phyloP scores from a whole-genome alignment of 2,113 vertebrate species.

The Gulo gulo region DNA sequence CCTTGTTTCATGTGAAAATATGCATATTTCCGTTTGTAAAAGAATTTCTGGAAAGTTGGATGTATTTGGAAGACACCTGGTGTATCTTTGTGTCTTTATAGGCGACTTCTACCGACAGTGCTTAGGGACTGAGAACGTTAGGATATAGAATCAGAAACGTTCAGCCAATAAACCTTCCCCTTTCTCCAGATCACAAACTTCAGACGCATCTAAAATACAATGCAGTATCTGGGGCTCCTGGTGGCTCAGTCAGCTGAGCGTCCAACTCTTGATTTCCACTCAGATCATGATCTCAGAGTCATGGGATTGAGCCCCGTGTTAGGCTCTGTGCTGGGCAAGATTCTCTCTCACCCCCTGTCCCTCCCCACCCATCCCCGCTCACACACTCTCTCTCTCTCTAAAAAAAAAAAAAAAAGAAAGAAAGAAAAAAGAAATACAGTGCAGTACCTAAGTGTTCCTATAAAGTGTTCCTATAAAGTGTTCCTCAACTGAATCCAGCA shows the following conservation, averaged over 20 bases:
- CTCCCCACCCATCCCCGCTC: neutral
- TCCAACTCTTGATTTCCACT: neutral
- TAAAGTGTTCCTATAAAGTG: neutral
- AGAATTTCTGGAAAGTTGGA: neutral
- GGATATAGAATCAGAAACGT: neutral
- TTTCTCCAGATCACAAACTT: neutral
- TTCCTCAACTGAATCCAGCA: neutral
- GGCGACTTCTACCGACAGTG: neutral
- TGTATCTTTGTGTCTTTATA: neutral
- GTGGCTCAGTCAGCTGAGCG: neutral
- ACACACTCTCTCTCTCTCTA: neutral
- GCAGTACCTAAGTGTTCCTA: neutral
- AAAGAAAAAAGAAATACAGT: neutral
- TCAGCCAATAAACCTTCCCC: neutral
- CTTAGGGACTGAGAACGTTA: neutral
- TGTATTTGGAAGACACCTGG: neutral
- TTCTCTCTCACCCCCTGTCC: neutral
- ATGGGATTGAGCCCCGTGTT: neutral
- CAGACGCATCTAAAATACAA: neutral
- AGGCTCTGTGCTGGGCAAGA: fast-evolving
- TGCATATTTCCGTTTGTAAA: neutral
- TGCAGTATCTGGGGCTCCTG: neutral
- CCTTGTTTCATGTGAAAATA: neutral
- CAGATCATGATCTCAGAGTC: neutral
- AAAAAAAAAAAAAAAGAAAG: no score